Conservation (phyloP, 2,113 vertebrate genomes). For the Antechinus flavipes region DNA sequence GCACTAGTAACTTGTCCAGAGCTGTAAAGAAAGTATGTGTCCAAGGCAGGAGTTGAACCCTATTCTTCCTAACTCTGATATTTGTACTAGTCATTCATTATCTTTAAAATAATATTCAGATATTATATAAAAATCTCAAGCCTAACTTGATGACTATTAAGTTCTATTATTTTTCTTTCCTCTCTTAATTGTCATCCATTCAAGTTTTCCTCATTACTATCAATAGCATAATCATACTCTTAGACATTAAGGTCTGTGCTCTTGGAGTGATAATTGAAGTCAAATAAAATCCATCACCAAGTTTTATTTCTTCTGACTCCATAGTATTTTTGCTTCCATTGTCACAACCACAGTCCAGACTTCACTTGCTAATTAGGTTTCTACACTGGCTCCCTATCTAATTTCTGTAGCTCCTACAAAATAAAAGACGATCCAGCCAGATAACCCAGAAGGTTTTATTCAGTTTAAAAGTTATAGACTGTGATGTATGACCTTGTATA, state of each 20-base stretch:
- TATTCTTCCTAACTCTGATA: neutral
- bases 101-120: neutral
- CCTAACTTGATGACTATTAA: neutral
- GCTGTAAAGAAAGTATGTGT: neutral
- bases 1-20: neutral
- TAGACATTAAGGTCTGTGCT: neutral
- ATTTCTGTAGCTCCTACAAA: neutral
- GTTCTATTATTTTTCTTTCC: neutral
- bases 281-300: neutral
- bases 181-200: neutral
- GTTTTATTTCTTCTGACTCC: neutral
- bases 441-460: neutral
- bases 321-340: neutral
- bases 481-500: neutral
- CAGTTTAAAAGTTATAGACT: neutral
- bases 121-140: conserved; percentile 19
- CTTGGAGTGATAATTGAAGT: neutral
- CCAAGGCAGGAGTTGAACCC: neutral
- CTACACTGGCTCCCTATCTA: neutral
- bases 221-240: neutral
- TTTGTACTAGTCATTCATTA: neutral
- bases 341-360: neutral
- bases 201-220: neutral
- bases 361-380: neutral
- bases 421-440: conserved; percentile 6